These are phyloP conservation scores for Catamblyrhynchus diadema DNA, from an alignment of 2,797 vertebrate genomes.

Conservation along the genomic window DNA sequence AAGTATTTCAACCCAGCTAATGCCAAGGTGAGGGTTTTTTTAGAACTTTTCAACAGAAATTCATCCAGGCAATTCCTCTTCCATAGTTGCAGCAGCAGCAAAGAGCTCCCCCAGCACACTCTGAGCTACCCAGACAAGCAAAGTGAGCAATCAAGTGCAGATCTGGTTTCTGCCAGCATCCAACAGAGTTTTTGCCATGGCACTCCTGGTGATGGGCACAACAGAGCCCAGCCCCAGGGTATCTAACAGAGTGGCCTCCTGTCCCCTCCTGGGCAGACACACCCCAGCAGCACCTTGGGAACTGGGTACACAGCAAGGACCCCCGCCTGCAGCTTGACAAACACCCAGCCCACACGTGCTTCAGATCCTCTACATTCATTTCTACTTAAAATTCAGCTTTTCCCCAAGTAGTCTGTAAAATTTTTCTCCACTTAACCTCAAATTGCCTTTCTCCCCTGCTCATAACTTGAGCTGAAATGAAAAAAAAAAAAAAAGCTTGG, in stretches of 20 bases:
- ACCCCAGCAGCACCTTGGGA: background rate
- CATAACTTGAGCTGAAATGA: background rate
- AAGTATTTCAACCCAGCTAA: background rate
- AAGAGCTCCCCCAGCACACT: background rate
- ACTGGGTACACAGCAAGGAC: background rate
- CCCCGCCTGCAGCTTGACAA: background rate
- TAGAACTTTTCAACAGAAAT: background rate
- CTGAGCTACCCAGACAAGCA: background rate
- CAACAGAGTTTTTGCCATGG: background rate
- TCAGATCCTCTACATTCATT: background rate
- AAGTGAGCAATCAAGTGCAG: background rate
- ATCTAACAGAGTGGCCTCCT: background rate
- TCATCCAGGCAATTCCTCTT: background rate
- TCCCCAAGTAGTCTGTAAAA: background rate
- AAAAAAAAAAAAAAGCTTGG: background rate
- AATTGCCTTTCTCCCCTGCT: background rate
- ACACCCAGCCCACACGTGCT: background rate
- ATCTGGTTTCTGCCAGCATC: background rate
- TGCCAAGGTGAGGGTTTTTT: background rate
- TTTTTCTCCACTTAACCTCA: conserved; percentile 15
- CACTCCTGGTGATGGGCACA: background rate
- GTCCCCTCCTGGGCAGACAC: background rate
- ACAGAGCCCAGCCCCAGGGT: background rate
- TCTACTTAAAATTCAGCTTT: background rate
- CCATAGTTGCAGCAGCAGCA: background rate